Conservation (phyloP, 2,113 vertebrate genomes). For the Pantherophis guttatus region DNA sequence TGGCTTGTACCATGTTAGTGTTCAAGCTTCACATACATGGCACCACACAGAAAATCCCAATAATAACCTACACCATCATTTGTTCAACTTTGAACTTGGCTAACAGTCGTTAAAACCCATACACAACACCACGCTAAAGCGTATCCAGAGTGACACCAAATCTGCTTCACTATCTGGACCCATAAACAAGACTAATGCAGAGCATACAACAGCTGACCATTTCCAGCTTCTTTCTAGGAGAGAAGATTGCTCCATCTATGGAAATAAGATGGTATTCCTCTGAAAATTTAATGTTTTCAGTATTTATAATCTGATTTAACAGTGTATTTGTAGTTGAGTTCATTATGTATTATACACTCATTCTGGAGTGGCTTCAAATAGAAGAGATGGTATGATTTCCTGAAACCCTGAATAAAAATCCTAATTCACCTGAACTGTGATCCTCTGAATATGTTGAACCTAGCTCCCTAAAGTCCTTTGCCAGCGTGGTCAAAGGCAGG, state of each 20-base stretch:
- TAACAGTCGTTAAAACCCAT: neutral
- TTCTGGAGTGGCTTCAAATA: neutral
- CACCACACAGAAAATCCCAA: neutral
- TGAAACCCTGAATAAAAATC: neutral
- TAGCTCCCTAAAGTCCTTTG: neutral
- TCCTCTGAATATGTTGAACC: neutral
- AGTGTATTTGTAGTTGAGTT: neutral
- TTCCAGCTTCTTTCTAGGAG: neutral
- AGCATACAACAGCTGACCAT: neutral
- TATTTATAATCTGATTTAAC: neutral
- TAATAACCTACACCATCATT: neutral
- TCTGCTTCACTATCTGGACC: neutral
- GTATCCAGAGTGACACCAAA: neutral
- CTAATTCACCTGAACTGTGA: neutral
- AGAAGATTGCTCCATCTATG: too few species aligned
- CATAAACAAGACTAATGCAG: neutral
- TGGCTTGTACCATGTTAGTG: neutral
- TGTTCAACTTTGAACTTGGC: neutral
- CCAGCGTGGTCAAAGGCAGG: neutral
- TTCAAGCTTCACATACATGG: neutral
- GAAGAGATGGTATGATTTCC: neutral
- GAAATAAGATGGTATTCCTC: neutral
- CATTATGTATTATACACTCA: neutral
- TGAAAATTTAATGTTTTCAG: neutral
- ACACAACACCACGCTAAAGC: neutral